These are phyloP conservation scores for Agrotis puta DNA, from an alignment of 2,888 invertebrate genomes.

Conservation along the genomic window DNA sequence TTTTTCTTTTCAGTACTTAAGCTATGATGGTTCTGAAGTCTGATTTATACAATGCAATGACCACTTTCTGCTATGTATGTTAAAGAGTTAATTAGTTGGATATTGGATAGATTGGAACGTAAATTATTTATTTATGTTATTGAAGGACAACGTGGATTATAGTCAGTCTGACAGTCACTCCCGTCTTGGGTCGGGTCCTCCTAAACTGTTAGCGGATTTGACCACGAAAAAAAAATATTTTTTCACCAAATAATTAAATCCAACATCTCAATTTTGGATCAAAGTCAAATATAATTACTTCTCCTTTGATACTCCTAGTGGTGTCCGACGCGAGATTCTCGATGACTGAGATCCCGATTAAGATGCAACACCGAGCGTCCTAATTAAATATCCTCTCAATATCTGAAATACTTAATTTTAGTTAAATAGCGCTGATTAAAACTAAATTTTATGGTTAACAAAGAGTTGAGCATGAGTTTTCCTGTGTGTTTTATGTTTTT, in stretches of 20 bases:
- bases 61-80: too few relatives aligned
- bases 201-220: too few relatives aligned
- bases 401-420: slow-evolving; percentile 41
- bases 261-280: slow-evolving; percentile 43
- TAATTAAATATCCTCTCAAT: slow-evolving; percentile 60
- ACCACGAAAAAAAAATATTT: too few relatives aligned
- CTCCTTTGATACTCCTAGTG: slow-evolving; percentile 44
- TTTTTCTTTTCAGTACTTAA: too few relatives aligned
- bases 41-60: too few relatives aligned
- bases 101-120: too few relatives aligned
- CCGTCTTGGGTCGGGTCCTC: too few relatives aligned
- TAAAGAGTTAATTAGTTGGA: too few relatives aligned
- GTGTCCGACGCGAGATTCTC: slow-evolving; percentile 45
- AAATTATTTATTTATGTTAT: too few relatives aligned
- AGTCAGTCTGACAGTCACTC: too few relatives aligned
- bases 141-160: too few relatives aligned
- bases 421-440: slow-evolving; percentile 51
- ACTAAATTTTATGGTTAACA: slow-evolving; percentile 23
- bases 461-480: background rate
- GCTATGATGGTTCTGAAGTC: too few relatives aligned
- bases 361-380: slow-evolving; percentile 34
- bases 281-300: slow-evolving; percentile 46
- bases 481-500: slow-evolving; percentile 9
- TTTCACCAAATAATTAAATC: slow-evolving; percentile 17
- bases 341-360: slow-evolving; percentile 57